These are phyloP conservation scores for Calosoma granatense DNA, from an alignment of 1,140 invertebrate genomes.

Conservation along the genomic window DNA sequence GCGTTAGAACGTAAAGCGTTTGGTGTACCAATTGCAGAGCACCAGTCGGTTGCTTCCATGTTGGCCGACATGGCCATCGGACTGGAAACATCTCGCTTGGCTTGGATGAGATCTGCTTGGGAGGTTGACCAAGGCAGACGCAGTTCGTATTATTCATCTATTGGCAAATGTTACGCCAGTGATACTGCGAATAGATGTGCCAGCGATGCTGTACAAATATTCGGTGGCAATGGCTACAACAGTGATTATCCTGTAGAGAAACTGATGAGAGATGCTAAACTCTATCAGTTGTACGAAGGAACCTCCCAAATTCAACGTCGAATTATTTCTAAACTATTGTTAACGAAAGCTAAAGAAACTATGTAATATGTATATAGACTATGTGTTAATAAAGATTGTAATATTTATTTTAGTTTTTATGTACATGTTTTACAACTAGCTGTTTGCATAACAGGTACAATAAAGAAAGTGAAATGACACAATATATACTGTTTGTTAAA, in stretches of 20 bases:
- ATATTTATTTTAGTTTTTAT: no score
- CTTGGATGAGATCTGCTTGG: slow-evolving; percentile 77
- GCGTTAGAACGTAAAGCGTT: slow-evolving; percentile 87
- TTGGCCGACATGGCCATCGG: slow-evolving; percentile 91
- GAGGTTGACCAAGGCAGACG: slow-evolving; percentile 67
- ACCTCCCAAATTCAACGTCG: slow-evolving; percentile 92
- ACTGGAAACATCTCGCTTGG: slow-evolving; percentile 73
- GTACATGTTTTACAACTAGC: no score
- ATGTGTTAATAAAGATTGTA: no score
- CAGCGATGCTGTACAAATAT: slow-evolving; percentile 91
- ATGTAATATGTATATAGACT: no score
- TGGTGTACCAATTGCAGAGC: slow-evolving; percentile 67
- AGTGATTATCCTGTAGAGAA: slow-evolving; percentile 96
- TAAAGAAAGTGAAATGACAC: no score
- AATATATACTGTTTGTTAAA: no score
- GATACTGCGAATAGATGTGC: slow-evolving; percentile 92
- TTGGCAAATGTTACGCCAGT: slow-evolving; percentile 84
- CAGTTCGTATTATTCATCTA: slow-evolving; percentile 79
- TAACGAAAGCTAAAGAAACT: slow-evolving; percentile 53
- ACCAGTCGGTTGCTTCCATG: slow-evolving; percentile 87
- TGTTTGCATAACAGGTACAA: no score
- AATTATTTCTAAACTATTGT: slow-evolving; percentile 76
- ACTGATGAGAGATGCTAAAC: slow-evolving; percentile 96
- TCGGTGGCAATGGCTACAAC: slow-evolving; percentile 95
- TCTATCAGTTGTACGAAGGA: slow-evolving; percentile 96